phyloP scores from a whole-genome alignment of 2,113 vertebrate genomes.

The Anser cygnoides region DNA sequence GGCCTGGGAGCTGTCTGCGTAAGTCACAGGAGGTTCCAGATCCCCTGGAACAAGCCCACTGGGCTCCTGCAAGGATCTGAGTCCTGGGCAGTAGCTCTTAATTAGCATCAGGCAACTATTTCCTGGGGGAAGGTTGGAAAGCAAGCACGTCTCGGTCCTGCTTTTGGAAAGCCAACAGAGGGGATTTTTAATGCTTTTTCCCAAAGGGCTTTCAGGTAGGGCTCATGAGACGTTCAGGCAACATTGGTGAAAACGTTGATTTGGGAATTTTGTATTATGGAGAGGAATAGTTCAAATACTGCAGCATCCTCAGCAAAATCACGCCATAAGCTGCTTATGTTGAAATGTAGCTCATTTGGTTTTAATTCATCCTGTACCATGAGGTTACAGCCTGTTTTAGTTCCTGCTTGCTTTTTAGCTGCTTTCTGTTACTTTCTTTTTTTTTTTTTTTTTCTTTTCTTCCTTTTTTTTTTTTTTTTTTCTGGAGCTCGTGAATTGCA shows the following conservation, averaged over 20 bases:
- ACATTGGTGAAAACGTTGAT: neutral
- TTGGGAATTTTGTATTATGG: neutral
- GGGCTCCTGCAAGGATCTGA: neutral
- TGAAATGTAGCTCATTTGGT: constrained; percentile 76
- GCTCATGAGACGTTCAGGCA: neutral
- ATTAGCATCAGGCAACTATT: neutral
- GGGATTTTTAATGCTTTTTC: neutral
- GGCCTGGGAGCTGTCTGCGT: neutral
- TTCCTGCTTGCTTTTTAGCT: constrained; percentile 74
- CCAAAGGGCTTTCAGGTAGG: constrained; percentile 44
- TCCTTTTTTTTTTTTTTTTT: neutral
- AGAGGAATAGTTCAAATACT: constrained; percentile 32
- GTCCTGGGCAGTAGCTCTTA: neutral
- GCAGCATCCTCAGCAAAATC: constrained; percentile 54
- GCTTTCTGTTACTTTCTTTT: constrained; percentile 57
- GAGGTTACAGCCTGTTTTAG: constrained; percentile 67
- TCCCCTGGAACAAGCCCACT: neutral
- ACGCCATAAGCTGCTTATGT: neutral
- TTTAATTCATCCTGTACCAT: constrained; percentile 74
- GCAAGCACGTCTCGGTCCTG: constrained; percentile 7
- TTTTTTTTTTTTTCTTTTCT: neutral
- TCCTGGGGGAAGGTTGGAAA: constrained; percentile 14
- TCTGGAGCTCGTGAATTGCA: constrained; percentile 71
- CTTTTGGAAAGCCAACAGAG: neutral
- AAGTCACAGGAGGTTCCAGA: neutral